Base-by-base conservation (phyloP, 2,797 vertebrate species). In the Macropodus opercularis region DNA sequence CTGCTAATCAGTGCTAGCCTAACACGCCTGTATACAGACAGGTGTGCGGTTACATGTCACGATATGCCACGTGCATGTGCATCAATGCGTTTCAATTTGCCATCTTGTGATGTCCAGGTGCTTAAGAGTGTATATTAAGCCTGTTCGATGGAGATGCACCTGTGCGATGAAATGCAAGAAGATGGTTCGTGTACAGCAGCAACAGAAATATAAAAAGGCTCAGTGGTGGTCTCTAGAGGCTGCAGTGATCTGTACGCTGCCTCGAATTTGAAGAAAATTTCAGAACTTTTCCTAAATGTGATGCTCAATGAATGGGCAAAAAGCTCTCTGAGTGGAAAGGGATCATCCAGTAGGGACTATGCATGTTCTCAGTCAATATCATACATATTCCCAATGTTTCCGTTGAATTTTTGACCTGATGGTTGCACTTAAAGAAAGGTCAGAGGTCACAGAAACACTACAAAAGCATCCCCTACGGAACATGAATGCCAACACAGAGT, bases 331-430 rank as follows among this genome's bases (percentile, higher is more conserved):
- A 65, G 51, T 9, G 31, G 19, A 32, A 49, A 47, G 6, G 17
- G 36, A 13, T 39, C 5, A 0, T 31, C 14, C 31, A 40, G 14
- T 10, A 15, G 26, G 66, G 54, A 43, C 6, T 32, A 41, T 12
- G 8, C 8, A 54, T 64, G 36, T 42, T 21, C 17, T 57, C 35
- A 26, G 34, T 80, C 67, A 51, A 76, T 64, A 75, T 65, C 59
- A 72, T 50, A 58, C 31, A 72, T 76, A 72, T 67, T 74, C 42
- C 7, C 36, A 14, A 50, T 36, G 18, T 29, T 53, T 32, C 53
- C 43, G 52, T 41, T 12, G 21, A 63, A 55, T 32, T 5, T 66
- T 66, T 32, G 14, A 7, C 14, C 44, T 38, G 46, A 53, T 43
- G 2, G 24, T 31, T 65, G 53, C 17, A 29, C 0, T 38, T n/a